Evolutionary conservation across 2,888 invertebrate species (phyloP), one percentile per base, ranked within the genome.

Genomic region (Tryphoninae sp.): DNA sequence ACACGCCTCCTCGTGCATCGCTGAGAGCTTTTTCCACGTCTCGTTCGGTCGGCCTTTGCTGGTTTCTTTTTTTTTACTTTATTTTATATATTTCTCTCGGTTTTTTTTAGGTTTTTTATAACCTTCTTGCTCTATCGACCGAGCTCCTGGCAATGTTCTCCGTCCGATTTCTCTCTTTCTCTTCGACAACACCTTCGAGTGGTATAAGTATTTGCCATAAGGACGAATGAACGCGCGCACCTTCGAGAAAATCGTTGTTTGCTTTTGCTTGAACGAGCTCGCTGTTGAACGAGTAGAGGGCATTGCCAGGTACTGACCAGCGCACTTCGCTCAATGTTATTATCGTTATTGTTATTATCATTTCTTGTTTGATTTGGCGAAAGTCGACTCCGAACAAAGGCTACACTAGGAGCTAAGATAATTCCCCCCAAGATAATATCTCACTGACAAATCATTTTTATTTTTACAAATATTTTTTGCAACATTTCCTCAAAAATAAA

Each of bases 161-260:
- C 45, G 11, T 61, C 49, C 64, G 68, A 16, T 49, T 16, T 59
- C n/a, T 62, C 55, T 58, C 68, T 68, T 71, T 65, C 72, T 51
- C 64, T 80, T 80, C 59, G 76, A 78, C 69, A 62, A 68, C 61
- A 49, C 51, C 65, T 78, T 53, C 33, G 65, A 68, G 59, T 11
- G 16, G 19, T 42, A 26, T 61, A 49, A 55, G 13, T 74, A n/a
- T 55, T 51, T 64, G 53, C 59, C 42, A 65, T 78, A 74, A 61
- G 55, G 61, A 65, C 65, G 74, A 71, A 71, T 26, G 76, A 65
- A 53, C 65, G 16, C 49, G 62, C 51, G 33, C 61, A 67, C 49
- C 75, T 76, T 71, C 74, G 71, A 73, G 78, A 68, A 78, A 74
- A 75, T 65, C 59, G 75, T 62, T 80, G 72, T 78, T 80, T 81